Percentiles rank a stretch among this genome's conserved stretches.
Evolutionary conservation across 1,140 invertebrate species (phyloP).

Genomic region (Apis dorsata): DNA sequence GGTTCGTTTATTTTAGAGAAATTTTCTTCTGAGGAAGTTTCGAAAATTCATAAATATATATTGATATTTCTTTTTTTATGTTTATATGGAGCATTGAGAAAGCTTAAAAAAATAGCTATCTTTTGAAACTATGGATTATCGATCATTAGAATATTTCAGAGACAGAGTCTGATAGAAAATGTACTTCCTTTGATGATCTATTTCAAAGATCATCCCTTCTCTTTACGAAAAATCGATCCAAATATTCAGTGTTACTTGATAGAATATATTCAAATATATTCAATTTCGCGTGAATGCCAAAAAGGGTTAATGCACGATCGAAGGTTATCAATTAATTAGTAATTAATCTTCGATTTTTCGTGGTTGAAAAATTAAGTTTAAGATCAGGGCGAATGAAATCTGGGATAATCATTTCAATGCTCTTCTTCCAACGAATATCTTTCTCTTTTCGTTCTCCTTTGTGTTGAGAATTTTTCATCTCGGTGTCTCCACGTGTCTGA

Average conservation of each 20-base stretch:
- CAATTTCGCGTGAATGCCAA: background rate
- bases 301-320: background rate
- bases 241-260: background rate
- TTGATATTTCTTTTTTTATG: no score
- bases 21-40: no score
- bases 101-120: background rate
- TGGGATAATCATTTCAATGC: background rate
- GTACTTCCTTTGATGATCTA: constrained; percentile 58
- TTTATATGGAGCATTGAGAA: background rate
- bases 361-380: background rate
- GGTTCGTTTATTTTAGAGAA: no score
- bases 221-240: background rate
- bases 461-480: constrained; percentile 48
- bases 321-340: no score
- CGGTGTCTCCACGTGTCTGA: constrained; percentile 25
- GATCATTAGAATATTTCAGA: constrained; percentile 39
- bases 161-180: constrained; percentile 52
- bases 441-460: background rate
- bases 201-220: constrained; percentile 65
- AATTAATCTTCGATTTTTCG: no score
- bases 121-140: constrained; percentile 28
- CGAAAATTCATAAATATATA: no score
- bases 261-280: background rate
- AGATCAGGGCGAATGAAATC: background rate
- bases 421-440: constrained; percentile 1